Evolutionary conservation across 2,113 vertebrate genomes (phyloP), one percentile per base, ranked within the genome.

Genomic region (Psophia crepitans): DNA sequence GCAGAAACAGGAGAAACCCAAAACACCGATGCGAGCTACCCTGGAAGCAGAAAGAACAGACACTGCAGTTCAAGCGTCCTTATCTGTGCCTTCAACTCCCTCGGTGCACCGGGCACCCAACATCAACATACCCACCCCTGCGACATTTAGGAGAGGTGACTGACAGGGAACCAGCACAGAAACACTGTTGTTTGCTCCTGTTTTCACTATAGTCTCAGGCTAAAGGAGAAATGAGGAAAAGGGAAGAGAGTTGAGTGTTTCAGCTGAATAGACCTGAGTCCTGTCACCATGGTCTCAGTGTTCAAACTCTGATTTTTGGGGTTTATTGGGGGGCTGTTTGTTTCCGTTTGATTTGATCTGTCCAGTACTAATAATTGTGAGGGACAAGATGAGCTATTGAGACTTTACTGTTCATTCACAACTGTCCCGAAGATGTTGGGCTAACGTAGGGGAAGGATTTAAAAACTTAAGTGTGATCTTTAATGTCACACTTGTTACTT

Each of bases 1-100:
- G 90, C 99, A 99, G 94, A 99, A 99, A 26, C 99, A 99, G 89
- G 99, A 99, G 78, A 98, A 98, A 22, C 97, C 98, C n/a, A 97
- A 99, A 91, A 98, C 98, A 8, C 98, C 98, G 0, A 95, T 98
- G 82, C 98, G 92, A 93, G 90, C 96, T 63, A 93, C 83, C 4
- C 91, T 75, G 95, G 98, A 98, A 51, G 32, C 92, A 0, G 98
- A 99, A 33, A 98, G 98, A 85, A 89, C 95, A 12, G 99, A 99
- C 84, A 97, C 88, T 7, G 97, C 98, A 2, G 93, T 97, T 3
- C 98, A 98, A 70, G 97, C 98, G 5, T 98, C 98, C 1, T 84
- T 98, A 10, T 98, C 98, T 1, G 64, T 98, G 58, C 98, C 99
- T 0, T 96, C 98, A 11, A 99, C 99, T 6, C 99, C 99, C 1